A percentile compares a stretch with the other conserved stretches of the same genome.
phyloP scores from a whole-genome alignment of 2,888 invertebrate species.

The Melipona beecheii region DNA sequence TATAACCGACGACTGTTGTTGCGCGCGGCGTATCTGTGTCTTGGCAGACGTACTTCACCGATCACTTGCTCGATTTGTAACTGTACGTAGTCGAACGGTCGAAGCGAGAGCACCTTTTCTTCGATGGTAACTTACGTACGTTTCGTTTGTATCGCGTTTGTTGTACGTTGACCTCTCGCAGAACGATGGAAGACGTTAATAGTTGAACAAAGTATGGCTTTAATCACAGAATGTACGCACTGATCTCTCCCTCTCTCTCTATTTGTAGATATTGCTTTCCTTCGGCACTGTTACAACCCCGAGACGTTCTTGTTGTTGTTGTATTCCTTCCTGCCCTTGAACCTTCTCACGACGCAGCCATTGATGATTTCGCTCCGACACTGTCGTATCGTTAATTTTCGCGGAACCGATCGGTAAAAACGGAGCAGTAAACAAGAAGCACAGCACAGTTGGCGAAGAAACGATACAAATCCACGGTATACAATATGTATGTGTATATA shows the following conservation, averaged over 20 bases:
- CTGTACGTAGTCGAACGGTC: not conserved
- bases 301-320: constrained; percentile 4
- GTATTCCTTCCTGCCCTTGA: constrained; percentile 21
- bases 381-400: not conserved
- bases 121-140: not conserved
- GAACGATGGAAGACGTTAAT: not conserved
- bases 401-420: not conserved
- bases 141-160: not conserved
- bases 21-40: not conserved
- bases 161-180: not conserved
- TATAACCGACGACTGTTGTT: constrained; percentile 39
- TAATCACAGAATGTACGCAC: constrained; percentile 1
- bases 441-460: not conserved
- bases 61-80: not conserved
- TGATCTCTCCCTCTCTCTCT: not conserved
- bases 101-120: constrained; percentile 4
- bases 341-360: constrained; percentile 5
- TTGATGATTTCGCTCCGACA: not conserved
- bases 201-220: not conserved
- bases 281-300: constrained; percentile 8
- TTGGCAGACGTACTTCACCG: not conserved
- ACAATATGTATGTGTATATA: too few relatives aligned
- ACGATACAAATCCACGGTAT: constrained; percentile 7
- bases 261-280: not conserved
- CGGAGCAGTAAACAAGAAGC: not conserved